phyloP scores from a whole-genome alignment of 2,888 invertebrate genomes.

The Harpalus rufipes region DNA sequence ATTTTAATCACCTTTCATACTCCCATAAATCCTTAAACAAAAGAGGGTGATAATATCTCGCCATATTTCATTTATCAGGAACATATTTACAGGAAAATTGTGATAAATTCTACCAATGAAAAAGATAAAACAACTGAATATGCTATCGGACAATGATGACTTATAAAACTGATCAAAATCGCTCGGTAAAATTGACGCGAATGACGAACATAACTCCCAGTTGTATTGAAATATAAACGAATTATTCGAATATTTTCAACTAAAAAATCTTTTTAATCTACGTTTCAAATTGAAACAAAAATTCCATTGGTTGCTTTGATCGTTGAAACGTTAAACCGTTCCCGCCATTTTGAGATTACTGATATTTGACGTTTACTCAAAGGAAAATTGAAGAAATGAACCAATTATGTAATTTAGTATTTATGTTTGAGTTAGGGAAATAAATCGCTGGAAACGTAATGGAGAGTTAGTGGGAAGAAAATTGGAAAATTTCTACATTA shows the following conservation, averaged over 20 bases:
- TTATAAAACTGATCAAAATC: too few species aligned
- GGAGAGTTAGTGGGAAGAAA: background rate
- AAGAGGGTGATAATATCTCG: background rate
- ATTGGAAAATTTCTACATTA: slow-evolving; percentile 4
- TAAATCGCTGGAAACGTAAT: background rate
- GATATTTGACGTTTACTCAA: background rate
- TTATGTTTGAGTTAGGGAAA: slow-evolving; percentile 3
- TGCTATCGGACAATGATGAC: too few species aligned
- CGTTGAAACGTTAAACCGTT: background rate
- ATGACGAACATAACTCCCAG: background rate
- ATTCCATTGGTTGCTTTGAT: background rate
- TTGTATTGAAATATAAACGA: background rate
- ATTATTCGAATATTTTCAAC: background rate
- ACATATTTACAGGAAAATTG: background rate
- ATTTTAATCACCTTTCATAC: background rate
- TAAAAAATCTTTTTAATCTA: too few species aligned
- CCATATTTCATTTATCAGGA: background rate
- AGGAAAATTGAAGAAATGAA: slow-evolving; percentile 8
- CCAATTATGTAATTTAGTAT: slow-evolving; percentile 4
- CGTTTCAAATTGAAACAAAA: background rate
- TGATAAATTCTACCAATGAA: background rate
- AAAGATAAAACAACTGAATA: background rate
- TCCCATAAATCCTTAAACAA: slow-evolving; percentile 5
- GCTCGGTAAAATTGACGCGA: background rate
- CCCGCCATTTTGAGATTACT: background rate